These are phyloP conservation scores for Diarsia rubi DNA, from an alignment of 2,888 invertebrate species.

Conservation along the genomic window DNA sequence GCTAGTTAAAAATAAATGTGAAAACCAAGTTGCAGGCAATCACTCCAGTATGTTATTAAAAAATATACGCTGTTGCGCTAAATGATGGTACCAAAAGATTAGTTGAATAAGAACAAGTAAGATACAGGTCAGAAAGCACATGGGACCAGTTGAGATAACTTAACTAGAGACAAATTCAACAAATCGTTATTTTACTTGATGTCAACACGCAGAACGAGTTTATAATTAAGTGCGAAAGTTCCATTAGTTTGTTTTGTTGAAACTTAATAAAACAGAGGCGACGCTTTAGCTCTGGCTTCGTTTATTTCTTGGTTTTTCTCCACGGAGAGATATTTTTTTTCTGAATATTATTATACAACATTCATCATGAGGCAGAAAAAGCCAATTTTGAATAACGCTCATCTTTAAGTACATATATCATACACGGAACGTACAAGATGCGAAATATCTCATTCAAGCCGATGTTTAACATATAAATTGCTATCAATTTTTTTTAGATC, in stretches of 20 bases:
- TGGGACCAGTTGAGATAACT: background rate
- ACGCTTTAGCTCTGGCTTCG: background rate
- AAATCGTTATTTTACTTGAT: constrained; percentile 7
- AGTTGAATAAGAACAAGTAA: background rate
- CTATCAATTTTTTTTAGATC: constrained; percentile 87
- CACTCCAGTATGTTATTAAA: background rate
- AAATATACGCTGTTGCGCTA: background rate
- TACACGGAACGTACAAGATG: constrained; percentile 77
- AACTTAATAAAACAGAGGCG: background rate
- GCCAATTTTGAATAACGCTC: constrained; percentile 65
- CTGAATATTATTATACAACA: constrained; percentile 40
- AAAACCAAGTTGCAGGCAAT: background rate
- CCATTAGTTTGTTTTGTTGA: background rate
- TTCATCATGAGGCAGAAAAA: constrained; percentile 61
- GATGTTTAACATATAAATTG: constrained; percentile 89
- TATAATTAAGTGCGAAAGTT: constrained; percentile 3
- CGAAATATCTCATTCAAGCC: constrained; percentile 84
- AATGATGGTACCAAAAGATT: background rate
- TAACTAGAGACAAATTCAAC: background rate
- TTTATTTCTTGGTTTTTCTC: background rate
- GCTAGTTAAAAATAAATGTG: background rate
- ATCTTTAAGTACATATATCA: constrained; percentile 71
- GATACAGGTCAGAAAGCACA: background rate
- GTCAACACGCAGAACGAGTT: constrained; percentile 7
- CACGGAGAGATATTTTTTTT: background rate